These are phyloP conservation scores for Arvicanthis niloticus DNA, from an alignment of 2,113 vertebrate species.

Conservation along the genomic window DNA sequence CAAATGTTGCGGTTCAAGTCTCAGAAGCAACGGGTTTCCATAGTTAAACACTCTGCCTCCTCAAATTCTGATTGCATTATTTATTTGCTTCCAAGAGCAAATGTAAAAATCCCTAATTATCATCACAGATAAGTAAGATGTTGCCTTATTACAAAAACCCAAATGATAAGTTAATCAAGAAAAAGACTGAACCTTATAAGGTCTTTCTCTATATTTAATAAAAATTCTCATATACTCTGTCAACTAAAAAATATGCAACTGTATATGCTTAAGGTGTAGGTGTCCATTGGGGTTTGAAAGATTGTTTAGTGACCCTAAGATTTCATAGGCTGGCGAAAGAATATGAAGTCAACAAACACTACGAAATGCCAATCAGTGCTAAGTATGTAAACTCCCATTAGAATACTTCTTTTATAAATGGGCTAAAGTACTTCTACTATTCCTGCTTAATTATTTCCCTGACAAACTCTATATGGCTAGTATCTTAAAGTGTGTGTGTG, in stretches of 20 bases:
- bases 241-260: slow-evolving; percentile 33
- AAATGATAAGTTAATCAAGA: slow-evolving; percentile 60
- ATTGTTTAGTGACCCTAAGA: neutral
- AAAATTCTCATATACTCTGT: neutral
- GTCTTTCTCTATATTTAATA: slow-evolving; percentile 9
- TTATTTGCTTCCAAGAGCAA: slow-evolving; percentile 65
- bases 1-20: slow-evolving; percentile 64
- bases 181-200: neutral
- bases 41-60: slow-evolving; percentile 62
- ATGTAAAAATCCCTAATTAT: slow-evolving; percentile 72
- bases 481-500: neutral
- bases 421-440: neutral
- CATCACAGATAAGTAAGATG: slow-evolving; percentile 60
- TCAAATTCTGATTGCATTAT: slow-evolving; percentile 72
- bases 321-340: neutral
- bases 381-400: neutral
- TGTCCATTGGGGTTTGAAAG: neutral
- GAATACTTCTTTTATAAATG: neutral
- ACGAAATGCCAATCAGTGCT: neutral
- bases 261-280: neutral
- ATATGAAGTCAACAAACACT: neutral
- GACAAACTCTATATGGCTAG: neutral
- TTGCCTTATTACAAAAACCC: slow-evolving; percentile 39
- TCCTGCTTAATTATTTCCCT: neutral
- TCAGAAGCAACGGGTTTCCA: slow-evolving; percentile 52